Base-by-base conservation (phyloP, 2,888 invertebrate species). In the Thymelicus acteon region DNA sequence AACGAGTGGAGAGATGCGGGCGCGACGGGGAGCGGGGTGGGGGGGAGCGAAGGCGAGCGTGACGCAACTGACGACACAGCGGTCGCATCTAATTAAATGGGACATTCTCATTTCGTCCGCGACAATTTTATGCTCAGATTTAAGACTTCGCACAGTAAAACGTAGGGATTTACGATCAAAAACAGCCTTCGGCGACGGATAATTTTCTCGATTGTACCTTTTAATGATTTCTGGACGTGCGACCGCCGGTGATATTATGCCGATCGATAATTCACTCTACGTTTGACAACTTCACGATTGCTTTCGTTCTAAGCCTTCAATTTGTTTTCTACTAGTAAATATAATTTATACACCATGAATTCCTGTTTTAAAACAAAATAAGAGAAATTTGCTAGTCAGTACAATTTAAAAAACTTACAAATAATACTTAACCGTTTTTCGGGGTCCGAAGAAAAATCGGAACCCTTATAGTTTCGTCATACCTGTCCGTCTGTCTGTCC, bases 31-130 rank as follows among this genome's bases (percentile, higher is more conserved):
- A 69, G 58, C n/a, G 57, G 40, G 63, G 19, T 19, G 44, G 64
- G 67, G 74, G 73, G 70, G 77, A 67, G 73, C 64, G 74, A 71
- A 69, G 75, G 72, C 75, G 73, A 72, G 64, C 70, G 64, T 70
- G 70, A 70, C 75, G 78, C 79, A 82, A 80, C 81, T 77, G 79
- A 84, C 80, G 80, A 78, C 79, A 78, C 80, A 79, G 83, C 80
- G 85, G 85, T 84, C 85, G 82, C 82, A 86, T 86, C 87, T 91
- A 92, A 92, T 92, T 90, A 92, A 90, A 88, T 84, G 80, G 81
- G 86, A 87, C 83, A 80, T 83, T 87, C 87, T 85, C 86, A 88
- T 90, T 88, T 88, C 82, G 85, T 79, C 78, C 79, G 85, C 83
- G 85, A 90, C 86, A 87, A 88, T 88, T 91, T 91, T 88, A 91